Evolutionary conservation across 1,140 invertebrate species (phyloP).

Genomic region (Dendroctonus valens): DNA sequence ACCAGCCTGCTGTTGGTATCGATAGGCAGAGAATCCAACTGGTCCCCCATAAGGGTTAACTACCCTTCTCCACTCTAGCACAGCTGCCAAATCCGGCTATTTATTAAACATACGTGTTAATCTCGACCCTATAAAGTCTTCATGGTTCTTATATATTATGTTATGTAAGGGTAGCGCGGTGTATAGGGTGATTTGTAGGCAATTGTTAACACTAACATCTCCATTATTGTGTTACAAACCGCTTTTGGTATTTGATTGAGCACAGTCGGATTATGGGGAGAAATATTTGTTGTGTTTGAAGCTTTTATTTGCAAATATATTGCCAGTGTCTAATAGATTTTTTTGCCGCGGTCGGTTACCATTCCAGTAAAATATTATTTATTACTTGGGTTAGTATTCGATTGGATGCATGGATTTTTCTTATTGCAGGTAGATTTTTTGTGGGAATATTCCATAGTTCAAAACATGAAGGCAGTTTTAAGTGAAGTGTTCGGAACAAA

Average conservation of each 20-base stretch:
- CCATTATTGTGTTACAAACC: slow-evolving; percentile 38
- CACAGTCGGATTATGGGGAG: slow-evolving; percentile 36
- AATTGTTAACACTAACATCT: slow-evolving; percentile 42
- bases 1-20: background rate
- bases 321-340: slow-evolving; percentile 24
- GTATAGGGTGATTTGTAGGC: slow-evolving; percentile 40
- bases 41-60: slow-evolving; percentile 35
- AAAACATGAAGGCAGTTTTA: no score
- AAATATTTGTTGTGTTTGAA: slow-evolving; percentile 35
- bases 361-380: no score
- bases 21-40: slow-evolving; percentile 1
- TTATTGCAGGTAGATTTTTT: no score
- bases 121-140: slow-evolving; percentile 38
- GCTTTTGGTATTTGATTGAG: slow-evolving; percentile 42
- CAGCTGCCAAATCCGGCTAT: slow-evolving; percentile 48
- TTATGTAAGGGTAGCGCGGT: slow-evolving; percentile 27
- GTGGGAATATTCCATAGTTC: no score
- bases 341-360: background rate
- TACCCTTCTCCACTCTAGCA: slow-evolving; percentile 38
- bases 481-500: no score
- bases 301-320: slow-evolving; percentile 31
- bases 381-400: no score
- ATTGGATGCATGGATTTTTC: no score
- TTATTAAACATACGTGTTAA: slow-evolving; percentile 50
- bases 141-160: slow-evolving; percentile 32